Evolutionary conservation across 2,888 invertebrate species (phyloP).

Genomic region (Orthosia gothica): DNA sequence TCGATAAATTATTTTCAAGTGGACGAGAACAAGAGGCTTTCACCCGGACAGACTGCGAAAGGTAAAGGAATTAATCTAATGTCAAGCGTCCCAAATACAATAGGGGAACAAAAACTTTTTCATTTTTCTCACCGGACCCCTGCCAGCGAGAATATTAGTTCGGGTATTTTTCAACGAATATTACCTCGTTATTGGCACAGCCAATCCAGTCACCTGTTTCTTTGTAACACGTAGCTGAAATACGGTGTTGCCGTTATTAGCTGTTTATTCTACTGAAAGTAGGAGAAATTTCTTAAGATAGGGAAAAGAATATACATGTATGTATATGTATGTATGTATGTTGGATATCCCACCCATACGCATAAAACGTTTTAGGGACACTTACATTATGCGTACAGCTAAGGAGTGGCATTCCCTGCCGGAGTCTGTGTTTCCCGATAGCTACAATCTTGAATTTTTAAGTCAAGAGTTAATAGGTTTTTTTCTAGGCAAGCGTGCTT

Average conservation of each 20-base stretch:
- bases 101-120: conserved; percentile 73
- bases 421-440: no score
- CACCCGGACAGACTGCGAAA: conserved; percentile 70
- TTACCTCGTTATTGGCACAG: conserved; percentile 45
- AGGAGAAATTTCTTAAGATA: not conserved
- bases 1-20: conserved; percentile 79
- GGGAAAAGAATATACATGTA: no score
- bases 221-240: conserved; percentile 12
- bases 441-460: no score
- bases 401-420: no score
- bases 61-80: conserved; percentile 79
- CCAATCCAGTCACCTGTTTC: conserved; percentile 26
- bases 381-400: no score
- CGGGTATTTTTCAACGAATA: conserved; percentile 54
- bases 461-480: no score
- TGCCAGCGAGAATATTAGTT: conserved; percentile 58
- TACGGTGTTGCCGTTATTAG: not conserved
- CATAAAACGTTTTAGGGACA: no score
- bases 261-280: not conserved
- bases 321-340: no score
- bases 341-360: no score
- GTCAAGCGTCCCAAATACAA: conserved; percentile 76
- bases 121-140: conserved; percentile 68
- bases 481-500: no score
- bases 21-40: conserved; percentile 72